Evolutionary conservation across 1,140 invertebrate species (phyloP).

Genomic region (Aleiodes sp.): DNA sequence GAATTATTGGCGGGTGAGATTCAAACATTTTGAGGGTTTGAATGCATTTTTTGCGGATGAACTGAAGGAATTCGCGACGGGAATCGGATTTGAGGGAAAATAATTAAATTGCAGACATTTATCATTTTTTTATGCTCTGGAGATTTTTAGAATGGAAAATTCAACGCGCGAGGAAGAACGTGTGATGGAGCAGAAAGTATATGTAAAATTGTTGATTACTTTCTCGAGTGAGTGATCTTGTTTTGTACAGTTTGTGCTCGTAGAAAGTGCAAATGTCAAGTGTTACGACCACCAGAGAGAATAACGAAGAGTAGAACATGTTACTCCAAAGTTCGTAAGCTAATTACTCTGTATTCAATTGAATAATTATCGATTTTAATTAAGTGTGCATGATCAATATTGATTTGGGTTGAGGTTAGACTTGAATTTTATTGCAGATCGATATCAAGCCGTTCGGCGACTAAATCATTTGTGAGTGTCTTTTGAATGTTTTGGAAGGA

Average conservation of each 20-base stretch:
- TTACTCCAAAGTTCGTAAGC: not conserved
- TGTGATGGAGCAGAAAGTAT: not conserved
- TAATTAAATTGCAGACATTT: no score
- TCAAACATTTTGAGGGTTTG: no score
- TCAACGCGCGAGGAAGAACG: no score
- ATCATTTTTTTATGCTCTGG: not conserved
- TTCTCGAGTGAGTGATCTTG: not conserved
- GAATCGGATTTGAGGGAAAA: no score
- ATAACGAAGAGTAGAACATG: not conserved
- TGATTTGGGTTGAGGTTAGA: not conserved
- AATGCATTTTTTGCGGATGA: no score
- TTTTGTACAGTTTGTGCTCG: not conserved
- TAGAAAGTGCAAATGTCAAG: not conserved
- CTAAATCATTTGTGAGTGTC: not conserved
- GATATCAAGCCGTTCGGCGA: not conserved
- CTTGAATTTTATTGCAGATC: not conserved
- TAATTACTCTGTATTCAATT: not conserved
- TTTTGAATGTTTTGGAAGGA: no score
- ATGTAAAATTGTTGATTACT: not conserved
- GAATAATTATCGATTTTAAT: not conserved
- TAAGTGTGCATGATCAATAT: no score
- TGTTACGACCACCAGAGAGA: not conserved
- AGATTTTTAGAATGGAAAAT: not conserved
- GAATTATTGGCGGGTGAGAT: no score
- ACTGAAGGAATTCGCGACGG: no score